Evolutionary conservation across 2,797 vertebrate genomes (phyloP).

Genomic region (Phyllotis vaccarum): DNA sequence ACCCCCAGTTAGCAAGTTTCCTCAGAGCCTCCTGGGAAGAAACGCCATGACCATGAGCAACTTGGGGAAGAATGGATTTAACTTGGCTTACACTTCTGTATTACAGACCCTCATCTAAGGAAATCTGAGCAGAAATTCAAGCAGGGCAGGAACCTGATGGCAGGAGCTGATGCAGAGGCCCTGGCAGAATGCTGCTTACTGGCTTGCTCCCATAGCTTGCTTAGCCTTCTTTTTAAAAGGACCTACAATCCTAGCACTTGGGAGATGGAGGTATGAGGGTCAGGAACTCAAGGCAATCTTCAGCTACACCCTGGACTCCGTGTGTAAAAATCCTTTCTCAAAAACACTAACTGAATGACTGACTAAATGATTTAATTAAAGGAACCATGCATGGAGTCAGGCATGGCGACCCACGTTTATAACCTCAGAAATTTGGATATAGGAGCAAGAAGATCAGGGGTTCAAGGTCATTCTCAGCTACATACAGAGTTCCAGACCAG

Average conservation of each 20-base stretch:
- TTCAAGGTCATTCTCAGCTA: not conserved
- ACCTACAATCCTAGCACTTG: not conserved
- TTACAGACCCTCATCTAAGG: not conserved
- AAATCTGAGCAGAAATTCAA: not conserved
- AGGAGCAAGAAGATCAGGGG: not conserved
- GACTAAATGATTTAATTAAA: not conserved
- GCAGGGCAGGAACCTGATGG: not conserved
- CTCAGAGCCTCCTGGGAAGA: not conserved
- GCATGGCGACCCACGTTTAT: not conserved
- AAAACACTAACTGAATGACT: not conserved
- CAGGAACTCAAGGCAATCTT: too few species aligned
- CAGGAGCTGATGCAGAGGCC: not conserved
- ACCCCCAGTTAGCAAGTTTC: slow-evolving; percentile 18
- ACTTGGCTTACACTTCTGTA: too few species aligned
- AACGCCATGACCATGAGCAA: not conserved
- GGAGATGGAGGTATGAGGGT: not conserved
- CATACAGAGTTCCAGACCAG: not conserved
- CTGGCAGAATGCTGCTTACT: too few species aligned
- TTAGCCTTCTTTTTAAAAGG: not conserved
- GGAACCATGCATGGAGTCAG: not conserved
- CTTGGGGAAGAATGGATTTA: not conserved
- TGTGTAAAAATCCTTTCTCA: not conserved
- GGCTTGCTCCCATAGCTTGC: too few species aligned
- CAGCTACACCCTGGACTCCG: not conserved
- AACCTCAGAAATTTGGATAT: not conserved